Evolutionary conservation across 2,888 invertebrate species (phyloP).

Genomic region (Philopedon plagiatum): DNA sequence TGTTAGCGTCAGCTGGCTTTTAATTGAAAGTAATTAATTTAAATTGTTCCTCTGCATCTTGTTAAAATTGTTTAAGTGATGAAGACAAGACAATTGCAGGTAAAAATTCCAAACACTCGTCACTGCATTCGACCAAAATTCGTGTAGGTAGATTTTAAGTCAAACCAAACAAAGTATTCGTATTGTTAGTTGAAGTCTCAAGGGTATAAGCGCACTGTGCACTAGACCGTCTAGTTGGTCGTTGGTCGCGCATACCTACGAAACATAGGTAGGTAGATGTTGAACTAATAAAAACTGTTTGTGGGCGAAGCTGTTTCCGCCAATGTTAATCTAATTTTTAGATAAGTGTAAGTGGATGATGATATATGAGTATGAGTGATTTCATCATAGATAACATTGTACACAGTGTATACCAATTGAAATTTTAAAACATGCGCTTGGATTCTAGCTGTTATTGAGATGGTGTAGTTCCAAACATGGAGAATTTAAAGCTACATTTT

Average conservation of each 20-base stretch:
- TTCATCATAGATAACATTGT: neutral
- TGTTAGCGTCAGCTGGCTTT: slow-evolving; percentile 22
- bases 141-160: too few relatives aligned
- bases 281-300: slow-evolving; percentile 15
- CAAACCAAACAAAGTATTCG: neutral
- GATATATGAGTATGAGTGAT: slow-evolving; percentile 1
- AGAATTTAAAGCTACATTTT: too few relatives aligned
- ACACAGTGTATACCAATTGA: neutral
- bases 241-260: slow-evolving; percentile 12
- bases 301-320: slow-evolving; percentile 7
- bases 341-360: slow-evolving; percentile 6
- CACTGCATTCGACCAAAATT: neutral
- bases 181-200: slow-evolving; percentile 1
- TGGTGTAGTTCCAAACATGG: too few relatives aligned
- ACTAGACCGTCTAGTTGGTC: slow-evolving; percentile 4
- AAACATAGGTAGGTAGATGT: slow-evolving; percentile 17
- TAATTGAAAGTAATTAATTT: slow-evolving; percentile 24
- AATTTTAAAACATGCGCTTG: too few relatives aligned
- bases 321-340: neutral
- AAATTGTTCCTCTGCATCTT: slow-evolving; percentile 26
- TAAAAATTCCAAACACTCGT: neutral
- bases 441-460: too few relatives aligned
- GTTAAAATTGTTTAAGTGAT: neutral
- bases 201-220: slow-evolving; percentile 14
- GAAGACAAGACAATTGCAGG: neutral